A percentile compares a stretch with the other conserved stretches of the same genome.
These are phyloP conservation scores for Drosophila macrospina DNA, from an alignment of 2,888 invertebrate genomes.

Conservation along the genomic window DNA sequence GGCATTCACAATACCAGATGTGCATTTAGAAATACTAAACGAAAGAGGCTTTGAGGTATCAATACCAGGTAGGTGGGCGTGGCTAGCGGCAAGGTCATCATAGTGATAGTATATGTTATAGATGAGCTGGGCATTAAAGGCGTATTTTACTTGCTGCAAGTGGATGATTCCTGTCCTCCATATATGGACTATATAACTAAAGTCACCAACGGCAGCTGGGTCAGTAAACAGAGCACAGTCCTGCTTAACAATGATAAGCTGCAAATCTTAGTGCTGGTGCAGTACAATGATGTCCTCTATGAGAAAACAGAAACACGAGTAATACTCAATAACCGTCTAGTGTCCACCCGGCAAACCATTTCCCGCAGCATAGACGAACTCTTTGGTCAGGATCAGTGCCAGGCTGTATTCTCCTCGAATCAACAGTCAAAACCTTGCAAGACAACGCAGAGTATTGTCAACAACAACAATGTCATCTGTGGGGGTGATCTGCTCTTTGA, in stretches of 20 bases:
- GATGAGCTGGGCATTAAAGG: constrained; percentile 73
- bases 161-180: constrained; percentile 71
- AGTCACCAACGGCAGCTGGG: constrained; percentile 61
- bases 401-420: constrained; percentile 24
- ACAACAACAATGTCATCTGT: constrained; percentile 35
- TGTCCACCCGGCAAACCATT: constrained; percentile 43
- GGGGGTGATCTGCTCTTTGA: constrained; percentile 87
- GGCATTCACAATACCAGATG: constrained; percentile 65
- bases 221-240: constrained; percentile 45
- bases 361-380: constrained; percentile 33
- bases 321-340: constrained; percentile 61
- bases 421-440: constrained; percentile 41
- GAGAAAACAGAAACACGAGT: constrained; percentile 67
- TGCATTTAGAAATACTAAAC: constrained; percentile 55
- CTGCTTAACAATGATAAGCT: constrained; percentile 70
- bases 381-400: constrained; percentile 33
- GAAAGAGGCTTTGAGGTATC: constrained; percentile 66
- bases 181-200: constrained; percentile 72
- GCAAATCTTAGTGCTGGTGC: constrained; percentile 69
- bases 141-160: constrained; percentile 72
- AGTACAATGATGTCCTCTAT: constrained; percentile 67
- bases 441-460: constrained; percentile 39
- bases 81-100: not conserved
- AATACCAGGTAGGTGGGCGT: constrained; percentile 62
- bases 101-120: constrained; percentile 26